Base-by-base conservation (phyloP, 2,113 vertebrate species). In the Terrapene triunguis region DNA sequence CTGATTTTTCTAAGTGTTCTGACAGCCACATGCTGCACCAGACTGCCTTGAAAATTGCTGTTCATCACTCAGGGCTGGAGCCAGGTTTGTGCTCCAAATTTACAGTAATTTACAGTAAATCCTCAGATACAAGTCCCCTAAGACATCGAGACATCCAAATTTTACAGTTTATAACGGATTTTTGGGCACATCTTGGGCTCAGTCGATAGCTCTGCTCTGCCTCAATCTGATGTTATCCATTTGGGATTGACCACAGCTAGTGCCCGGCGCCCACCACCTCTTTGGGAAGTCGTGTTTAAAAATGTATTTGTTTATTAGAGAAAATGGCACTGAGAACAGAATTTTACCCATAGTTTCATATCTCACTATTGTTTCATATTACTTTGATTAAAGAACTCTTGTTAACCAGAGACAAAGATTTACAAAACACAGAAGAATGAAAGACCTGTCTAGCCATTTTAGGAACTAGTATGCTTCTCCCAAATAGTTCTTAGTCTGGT, bases 11-110 rank as follows among this genome's bases (percentile, higher is more conserved):
- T 29, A 50, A 3, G 13, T 5, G 10, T 85, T 92, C 65, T 1
- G 10, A 94, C 96, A 87, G n/a, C 12, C 86, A 42, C 57, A 54
- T n/a, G n/a, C 74, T 47, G 42, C 6, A 25, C 25, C 24, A 44
- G 22, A 78, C 24, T 4, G 42, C 13, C 24, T 14, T 47, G 13
- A 47, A 78, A 78, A 78, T 25, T 78, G 25, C 11, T 78, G 54
- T 80, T 92, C 92, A 90, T 89, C 91, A 94, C 89, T 93, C 89
- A 51, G 59, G 65, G 87, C 92, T 96, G 94, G 82, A 82, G 96
- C 69, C 74, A 29, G n/a, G 47, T 78, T 2, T 94, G 74, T 54
- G 94, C 81, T 12, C 32, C 88, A 54, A 25, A 51, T 93, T 85
- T 90, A 82, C 82, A 54, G 86, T 82, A 10, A 14, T 76, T 96